Evolutionary conservation across 2,888 invertebrate species (phyloP), one percentile per base, ranked within the genome.

Genomic region (Entomobrya multifasciata): DNA sequence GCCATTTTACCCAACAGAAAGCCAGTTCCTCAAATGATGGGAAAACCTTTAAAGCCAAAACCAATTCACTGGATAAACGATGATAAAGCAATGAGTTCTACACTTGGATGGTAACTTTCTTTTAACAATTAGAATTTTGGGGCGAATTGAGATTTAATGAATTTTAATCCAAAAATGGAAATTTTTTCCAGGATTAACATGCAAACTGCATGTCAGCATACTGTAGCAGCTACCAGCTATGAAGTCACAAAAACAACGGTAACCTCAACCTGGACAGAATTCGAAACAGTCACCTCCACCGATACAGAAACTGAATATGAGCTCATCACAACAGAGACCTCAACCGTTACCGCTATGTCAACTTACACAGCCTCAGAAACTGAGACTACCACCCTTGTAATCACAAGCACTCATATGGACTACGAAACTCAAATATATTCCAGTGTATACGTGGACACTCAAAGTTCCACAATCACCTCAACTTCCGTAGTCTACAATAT

Each of bases 51-150:
- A 13, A 74, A 52, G 17, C 74, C 74, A 8, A 27, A 74, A 30
- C 52, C 76, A 76, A 36, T 11, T 10, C 3, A n/a, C 1, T 82
- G 72, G 82, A n/a, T n/a, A n/a, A n/a, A 47, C 22, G 60, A 82
- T 11, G 22, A 41, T n/a, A 47, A 41, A 60, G 72, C 60, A 1
- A 72, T 47, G 30, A 72, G n/a, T 25, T 55, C n/a, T 25, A 55
- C 74, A 11, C 13, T 44, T 27, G 74, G 74, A 47, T 81, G 70
- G 72, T 81, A 41, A 44, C n/a, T n/a, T n/a, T n/a, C n/a, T n/a
- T n/a, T n/a, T n/a, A n/a, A n/a, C n/a, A n/a, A n/a, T n/a, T n/a
- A n/a, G n/a, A n/a, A n/a, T n/a, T n/a, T n/a, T n/a, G n/a, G n/a
- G n/a, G n/a, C n/a, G n/a, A 36, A 22, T 25, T 15, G 8, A 11